A percentile compares a stretch with the other conserved stretches of the same genome.
These are phyloP conservation scores for Diuraphis noxia DNA, from an alignment of 1,140 invertebrate species.

Conservation along the genomic window DNA sequence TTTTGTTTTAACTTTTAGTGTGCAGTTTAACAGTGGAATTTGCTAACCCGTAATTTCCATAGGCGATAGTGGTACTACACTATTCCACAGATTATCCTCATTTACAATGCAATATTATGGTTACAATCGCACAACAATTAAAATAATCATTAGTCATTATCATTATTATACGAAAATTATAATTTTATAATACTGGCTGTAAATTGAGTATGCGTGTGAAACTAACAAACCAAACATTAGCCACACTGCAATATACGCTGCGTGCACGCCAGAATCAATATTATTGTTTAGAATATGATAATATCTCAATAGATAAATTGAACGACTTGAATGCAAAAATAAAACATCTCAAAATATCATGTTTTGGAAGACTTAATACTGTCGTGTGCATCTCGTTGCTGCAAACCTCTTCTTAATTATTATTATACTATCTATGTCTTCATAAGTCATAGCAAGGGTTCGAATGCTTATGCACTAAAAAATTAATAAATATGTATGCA, in stretches of 20 bases:
- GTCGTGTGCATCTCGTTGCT: background rate
- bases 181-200: background rate
- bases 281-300: background rate
- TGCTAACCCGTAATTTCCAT: no score
- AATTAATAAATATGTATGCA: no score
- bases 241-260: background rate
- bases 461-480: no score
- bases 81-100: no score
- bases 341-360: background rate
- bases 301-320: background rate
- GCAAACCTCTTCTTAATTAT: background rate
- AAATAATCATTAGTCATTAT: no score
- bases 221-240: background rate
- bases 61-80: no score
- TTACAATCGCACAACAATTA: no score
- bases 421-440: background rate
- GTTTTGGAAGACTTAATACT: background rate
- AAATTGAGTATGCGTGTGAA: background rate
- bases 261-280: background rate
- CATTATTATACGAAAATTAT: no score
- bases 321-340: background rate
- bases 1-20: no score
- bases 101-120: no score
- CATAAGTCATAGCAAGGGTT: background rate
- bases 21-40: no score